Evolutionary conservation across 2,797 vertebrate species (phyloP).

Genomic region (Sarcoramphus papa): DNA sequence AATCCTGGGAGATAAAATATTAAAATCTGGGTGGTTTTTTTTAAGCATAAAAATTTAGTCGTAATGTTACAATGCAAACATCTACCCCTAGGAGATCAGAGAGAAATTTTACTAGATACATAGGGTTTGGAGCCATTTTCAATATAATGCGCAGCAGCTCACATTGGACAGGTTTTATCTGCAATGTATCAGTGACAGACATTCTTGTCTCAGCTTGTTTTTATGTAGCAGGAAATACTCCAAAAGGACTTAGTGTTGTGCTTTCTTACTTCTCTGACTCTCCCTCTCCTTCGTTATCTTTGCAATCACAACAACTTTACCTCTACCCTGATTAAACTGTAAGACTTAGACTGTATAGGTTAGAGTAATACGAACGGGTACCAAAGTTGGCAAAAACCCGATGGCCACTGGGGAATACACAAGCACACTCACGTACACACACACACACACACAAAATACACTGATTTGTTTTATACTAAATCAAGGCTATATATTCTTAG

Average conservation of each 20-base stretch:
- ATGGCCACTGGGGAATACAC: background rate
- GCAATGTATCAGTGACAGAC: background rate
- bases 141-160: fast-evolving
- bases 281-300: background rate
- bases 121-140: background rate
- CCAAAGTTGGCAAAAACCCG: background rate
- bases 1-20: background rate
- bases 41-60: background rate
- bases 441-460: background rate
- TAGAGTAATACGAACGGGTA: background rate
- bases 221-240: background rate
- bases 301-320: background rate
- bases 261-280: background rate
- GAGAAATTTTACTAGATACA: background rate
- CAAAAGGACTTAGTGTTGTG: background rate
- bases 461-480: background rate
- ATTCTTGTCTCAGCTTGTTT: background rate
- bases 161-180: background rate
- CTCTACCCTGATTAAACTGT: background rate
- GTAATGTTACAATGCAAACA: background rate
- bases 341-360: background rate
- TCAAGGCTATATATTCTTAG: background rate
- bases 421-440: background rate
- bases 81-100: background rate
- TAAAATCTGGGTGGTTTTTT: background rate